Conservation (phyloP, 2,797 vertebrate species). For the Peromyscus melanophrys region DNA sequence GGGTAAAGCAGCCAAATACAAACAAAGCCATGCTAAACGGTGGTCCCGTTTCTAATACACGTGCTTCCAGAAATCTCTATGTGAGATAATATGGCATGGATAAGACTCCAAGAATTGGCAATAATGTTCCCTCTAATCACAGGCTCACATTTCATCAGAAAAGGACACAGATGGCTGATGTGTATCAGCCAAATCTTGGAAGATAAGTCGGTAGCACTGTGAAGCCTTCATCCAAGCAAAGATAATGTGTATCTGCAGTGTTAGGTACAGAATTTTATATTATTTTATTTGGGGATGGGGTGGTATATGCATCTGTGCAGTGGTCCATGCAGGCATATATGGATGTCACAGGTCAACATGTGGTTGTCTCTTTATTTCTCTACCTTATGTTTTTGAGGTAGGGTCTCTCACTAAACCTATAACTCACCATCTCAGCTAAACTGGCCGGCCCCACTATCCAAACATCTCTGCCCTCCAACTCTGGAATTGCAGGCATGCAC, state of each 20-base stretch:
- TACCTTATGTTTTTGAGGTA: background rate
- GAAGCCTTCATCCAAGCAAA: constrained; percentile 18
- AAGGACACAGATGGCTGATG: background rate
- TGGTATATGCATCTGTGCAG: background rate
- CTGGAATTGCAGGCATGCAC: background rate
- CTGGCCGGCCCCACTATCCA: background rate
- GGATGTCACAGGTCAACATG: background rate
- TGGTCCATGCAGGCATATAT: background rate
- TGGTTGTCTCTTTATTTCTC: background rate
- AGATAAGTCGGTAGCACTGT: background rate
- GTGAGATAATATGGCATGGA: background rate
- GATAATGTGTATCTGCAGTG: background rate
- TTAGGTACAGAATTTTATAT: background rate
- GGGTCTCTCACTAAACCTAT: background rate
- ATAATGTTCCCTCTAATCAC: background rate
- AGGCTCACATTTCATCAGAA: background rate
- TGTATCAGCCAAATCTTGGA: background rate
- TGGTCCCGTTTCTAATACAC: background rate
- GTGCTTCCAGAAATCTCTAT: constrained; percentile 16
- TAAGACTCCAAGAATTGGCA: background rate
- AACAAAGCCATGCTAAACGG: background rate
- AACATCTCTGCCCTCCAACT: background rate
- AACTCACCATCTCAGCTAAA: background rate
- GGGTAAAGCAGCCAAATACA: background rate
- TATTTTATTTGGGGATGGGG: background rate